phyloP scores from a whole-genome alignment of 2,113 vertebrate genomes.

The Prunella himalayana region DNA sequence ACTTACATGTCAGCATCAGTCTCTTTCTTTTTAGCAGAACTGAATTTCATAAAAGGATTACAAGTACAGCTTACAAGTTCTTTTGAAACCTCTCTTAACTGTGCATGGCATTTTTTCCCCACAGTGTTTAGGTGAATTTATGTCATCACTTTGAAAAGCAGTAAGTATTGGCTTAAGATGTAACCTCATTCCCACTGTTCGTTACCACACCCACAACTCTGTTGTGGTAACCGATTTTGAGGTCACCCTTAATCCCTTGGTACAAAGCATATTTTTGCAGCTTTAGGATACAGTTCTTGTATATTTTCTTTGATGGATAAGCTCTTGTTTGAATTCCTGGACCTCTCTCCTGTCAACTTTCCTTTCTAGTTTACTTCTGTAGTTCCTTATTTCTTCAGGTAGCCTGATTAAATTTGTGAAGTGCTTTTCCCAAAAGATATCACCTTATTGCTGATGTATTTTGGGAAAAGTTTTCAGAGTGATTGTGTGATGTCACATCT shows the following conservation, averaged over 20 bases:
- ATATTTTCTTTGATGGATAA: neutral
- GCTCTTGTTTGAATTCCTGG: neutral
- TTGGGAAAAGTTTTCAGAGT: neutral
- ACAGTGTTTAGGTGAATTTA: neutral
- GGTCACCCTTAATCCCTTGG: neutral
- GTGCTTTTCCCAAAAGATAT: neutral
- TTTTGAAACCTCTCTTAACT: neutral
- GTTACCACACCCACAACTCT: neutral
- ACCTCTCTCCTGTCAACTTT: neutral
- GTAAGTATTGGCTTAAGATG: neutral
- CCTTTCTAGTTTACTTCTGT: neutral
- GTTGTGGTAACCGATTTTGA: neutral
- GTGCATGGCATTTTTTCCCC: neutral
- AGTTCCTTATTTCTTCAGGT: neutral
- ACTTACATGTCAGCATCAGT: neutral
- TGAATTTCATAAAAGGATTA: neutral
- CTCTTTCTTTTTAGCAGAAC: neutral
- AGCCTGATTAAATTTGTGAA: neutral
- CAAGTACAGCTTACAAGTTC: neutral
- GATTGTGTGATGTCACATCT: neutral
- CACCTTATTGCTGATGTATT: neutral
- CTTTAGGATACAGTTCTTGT: neutral
- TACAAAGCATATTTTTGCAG: neutral
- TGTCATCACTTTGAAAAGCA: neutral
- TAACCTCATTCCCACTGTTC: neutral